Conservation (phyloP, 2,888 invertebrate species). For the Apotomis capreana region DNA sequence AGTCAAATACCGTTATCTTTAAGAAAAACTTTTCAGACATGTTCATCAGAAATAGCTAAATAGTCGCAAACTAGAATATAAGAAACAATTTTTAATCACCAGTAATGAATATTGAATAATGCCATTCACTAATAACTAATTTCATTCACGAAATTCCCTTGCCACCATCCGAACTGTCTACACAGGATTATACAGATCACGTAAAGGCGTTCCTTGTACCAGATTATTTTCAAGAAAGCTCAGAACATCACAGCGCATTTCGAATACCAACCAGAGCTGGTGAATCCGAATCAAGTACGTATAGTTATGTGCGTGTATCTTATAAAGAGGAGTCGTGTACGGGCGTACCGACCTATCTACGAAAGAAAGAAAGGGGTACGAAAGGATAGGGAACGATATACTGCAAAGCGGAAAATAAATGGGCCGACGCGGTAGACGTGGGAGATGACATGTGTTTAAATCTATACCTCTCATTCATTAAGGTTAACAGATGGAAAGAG, state of each 20-base stretch:
- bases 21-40: no score
- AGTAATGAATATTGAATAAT: background rate
- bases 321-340: background rate
- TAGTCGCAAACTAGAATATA: no score
- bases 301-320: background rate
- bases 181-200: background rate
- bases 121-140: background rate
- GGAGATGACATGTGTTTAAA: constrained; percentile 68
- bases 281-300: background rate
- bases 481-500: constrained; percentile 54
- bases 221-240: background rate
- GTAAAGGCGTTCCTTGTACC: background rate
- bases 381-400: constrained; percentile 45
- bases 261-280: background rate
- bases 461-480: constrained; percentile 58
- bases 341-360: constrained; percentile 17
- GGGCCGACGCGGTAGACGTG: constrained; percentile 53
- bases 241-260: background rate
- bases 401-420: constrained; percentile 57
- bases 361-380: constrained; percentile 36
- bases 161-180: background rate
- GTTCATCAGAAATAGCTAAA: no score
- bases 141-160: background rate
- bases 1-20: no score
- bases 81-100: no score